Conservation (phyloP, 2,797 vertebrate genomes). For the Thunnus albacares region DNA sequence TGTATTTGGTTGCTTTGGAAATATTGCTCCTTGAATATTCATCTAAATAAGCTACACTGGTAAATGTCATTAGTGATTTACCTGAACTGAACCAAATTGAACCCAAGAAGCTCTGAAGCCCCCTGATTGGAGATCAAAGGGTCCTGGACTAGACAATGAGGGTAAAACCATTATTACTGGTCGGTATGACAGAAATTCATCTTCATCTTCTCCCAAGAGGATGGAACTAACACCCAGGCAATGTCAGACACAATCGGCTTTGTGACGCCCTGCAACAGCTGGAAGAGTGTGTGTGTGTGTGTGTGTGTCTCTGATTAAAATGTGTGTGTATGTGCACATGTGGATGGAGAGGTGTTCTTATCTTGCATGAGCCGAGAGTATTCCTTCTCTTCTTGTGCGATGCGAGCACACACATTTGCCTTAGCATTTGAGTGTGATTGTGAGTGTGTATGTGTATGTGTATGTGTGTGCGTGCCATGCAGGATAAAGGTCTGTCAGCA, state of each 20-base stretch:
- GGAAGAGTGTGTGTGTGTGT: constrained; percentile 36
- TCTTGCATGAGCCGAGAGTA: constrained; percentile 1
- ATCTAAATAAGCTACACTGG: neutral
- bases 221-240: constrained; percentile 38
- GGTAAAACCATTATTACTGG: constrained; percentile 32
- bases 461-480: constrained; percentile 43
- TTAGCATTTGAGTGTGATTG: neutral
- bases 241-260: constrained; percentile 75
- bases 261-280: constrained; percentile 68
- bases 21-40: neutral
- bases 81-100: constrained; percentile 3
- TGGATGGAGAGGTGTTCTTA: constrained; percentile 53
- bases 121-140: constrained; percentile 8
- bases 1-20: constrained; percentile 13
- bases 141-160: neutral
- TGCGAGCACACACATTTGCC: neutral
- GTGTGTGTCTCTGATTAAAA: constrained; percentile 59
- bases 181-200: constrained; percentile 49
- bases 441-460: neutral
- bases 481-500: constrained; percentile 70
- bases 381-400: neutral
- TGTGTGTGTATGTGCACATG: constrained; percentile 25
- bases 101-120: neutral
- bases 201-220: constrained; percentile 53
- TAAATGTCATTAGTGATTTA: neutral